Conservation (phyloP, 2,113 vertebrate species). For the Erythrocercus mccallii region DNA sequence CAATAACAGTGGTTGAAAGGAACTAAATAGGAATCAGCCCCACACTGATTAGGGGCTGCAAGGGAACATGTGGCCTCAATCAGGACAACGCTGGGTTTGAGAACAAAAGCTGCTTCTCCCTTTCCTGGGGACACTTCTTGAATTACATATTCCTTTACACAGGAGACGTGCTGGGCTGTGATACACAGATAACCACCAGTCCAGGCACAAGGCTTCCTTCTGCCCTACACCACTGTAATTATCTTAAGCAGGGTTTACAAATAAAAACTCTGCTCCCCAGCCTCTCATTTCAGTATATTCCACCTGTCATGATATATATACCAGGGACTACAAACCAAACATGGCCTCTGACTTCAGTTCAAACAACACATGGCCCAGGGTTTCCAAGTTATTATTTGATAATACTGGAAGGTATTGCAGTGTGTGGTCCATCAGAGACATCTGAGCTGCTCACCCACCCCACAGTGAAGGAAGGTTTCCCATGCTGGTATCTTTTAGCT, state of each 20-base stretch:
- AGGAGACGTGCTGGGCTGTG: neutral
- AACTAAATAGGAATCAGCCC: constrained; percentile 37
- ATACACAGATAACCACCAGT: neutral
- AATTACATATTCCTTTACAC: constrained; percentile 26
- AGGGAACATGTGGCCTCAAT: constrained; percentile 56
- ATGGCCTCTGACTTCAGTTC: constrained; percentile 23
- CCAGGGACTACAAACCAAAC: neutral
- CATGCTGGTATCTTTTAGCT: neutral
- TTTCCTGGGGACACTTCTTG: constrained; percentile 47
- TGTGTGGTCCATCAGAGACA: constrained; percentile 48
- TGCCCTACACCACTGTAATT: neutral
- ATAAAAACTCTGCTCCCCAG: neutral
- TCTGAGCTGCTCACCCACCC: neutral
- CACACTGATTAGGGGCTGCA: constrained; percentile 4
- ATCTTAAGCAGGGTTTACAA: constrained; percentile 5
- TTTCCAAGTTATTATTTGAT: constrained; percentile 7
- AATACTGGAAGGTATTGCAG: neutral
- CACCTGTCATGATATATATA: neutral
- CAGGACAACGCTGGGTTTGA: neutral
- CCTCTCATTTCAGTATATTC: neutral
- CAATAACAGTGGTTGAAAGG: constrained; percentile 47
- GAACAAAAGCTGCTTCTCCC: constrained; percentile 44
- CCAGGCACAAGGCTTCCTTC: neutral
- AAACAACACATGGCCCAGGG: neutral
- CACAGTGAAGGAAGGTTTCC: neutral